Conservation (phyloP, 1,140 invertebrate species). For the Heliconius himera region DNA sequence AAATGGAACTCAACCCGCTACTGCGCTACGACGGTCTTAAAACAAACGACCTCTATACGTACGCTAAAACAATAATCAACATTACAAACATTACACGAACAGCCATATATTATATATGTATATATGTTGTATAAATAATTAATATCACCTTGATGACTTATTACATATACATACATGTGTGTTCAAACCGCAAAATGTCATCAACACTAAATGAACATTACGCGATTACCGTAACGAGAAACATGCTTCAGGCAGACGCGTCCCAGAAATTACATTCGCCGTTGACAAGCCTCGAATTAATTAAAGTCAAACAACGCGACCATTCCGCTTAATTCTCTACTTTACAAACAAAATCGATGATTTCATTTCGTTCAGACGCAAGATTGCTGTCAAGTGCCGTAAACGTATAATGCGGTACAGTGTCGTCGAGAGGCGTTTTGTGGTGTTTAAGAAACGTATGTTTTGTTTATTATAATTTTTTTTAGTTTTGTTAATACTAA, state of each 20-base stretch:
- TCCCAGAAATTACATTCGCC: constrained; percentile 68
- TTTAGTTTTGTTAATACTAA: too few relatives aligned
- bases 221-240: constrained; percentile 71
- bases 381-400: background rate
- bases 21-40: too few relatives aligned
- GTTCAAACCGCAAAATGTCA: constrained; percentile 32
- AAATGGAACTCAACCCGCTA: too few relatives aligned
- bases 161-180: constrained; percentile 23
- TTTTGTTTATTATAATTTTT: background rate
- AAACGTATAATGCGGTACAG: background rate
- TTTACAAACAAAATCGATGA: constrained; percentile 73
- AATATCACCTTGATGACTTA: constrained; percentile 24
- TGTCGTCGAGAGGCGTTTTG: background rate
- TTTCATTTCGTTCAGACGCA: constrained; percentile 53
- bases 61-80: background rate
- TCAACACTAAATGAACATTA: constrained; percentile 60
- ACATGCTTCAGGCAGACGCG: constrained; percentile 70
- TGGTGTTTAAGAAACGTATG: background rate
- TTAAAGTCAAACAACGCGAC: constrained; percentile 78
- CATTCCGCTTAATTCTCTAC: constrained; percentile 73
- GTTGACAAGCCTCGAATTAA: constrained; percentile 79
- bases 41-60: too few relatives aligned
- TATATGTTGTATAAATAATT: constrained; percentile 15
- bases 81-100: background rate
- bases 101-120: background rate